Conservation (phyloP, 2,888 invertebrate genomes). For the Ernsta delagoae region DNA sequence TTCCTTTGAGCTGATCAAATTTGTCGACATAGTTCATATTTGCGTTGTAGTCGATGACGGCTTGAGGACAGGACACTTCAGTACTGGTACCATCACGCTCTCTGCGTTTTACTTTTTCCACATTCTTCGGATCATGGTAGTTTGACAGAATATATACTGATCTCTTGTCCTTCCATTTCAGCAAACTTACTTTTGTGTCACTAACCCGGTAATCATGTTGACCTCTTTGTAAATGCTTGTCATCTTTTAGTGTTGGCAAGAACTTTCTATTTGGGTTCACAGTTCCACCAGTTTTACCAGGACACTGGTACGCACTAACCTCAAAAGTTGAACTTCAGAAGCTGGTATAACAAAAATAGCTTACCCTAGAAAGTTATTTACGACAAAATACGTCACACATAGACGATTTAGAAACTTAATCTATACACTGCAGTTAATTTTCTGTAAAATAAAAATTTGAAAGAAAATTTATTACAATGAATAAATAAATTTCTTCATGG, state of each 20-base stretch:
- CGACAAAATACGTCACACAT: too few relatives aligned
- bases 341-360: too few relatives aligned
- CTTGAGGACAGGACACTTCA: not conserved
- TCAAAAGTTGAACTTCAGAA: too few relatives aligned
- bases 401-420: too few relatives aligned
- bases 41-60: not conserved
- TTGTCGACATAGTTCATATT: not conserved
- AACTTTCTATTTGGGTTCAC: too few relatives aligned
- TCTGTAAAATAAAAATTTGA: too few relatives aligned
- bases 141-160: not conserved
- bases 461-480: too few relatives aligned
- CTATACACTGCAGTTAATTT: too few relatives aligned
- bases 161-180: not conserved
- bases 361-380: too few relatives aligned
- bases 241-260: not conserved
- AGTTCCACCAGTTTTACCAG: too few relatives aligned
- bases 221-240: not conserved
- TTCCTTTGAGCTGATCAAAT: not conserved
- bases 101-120: not conserved
- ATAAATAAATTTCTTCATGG: too few relatives aligned
- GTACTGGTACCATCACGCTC: not conserved
- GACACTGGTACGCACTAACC: too few relatives aligned
- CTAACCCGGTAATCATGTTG: conserved; percentile 1
- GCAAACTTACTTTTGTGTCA: not conserved
- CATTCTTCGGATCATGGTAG: not conserved